These are phyloP conservation scores for Camelus dromedarius DNA, from an alignment of 2,113 vertebrate genomes.

Conservation along the genomic window DNA sequence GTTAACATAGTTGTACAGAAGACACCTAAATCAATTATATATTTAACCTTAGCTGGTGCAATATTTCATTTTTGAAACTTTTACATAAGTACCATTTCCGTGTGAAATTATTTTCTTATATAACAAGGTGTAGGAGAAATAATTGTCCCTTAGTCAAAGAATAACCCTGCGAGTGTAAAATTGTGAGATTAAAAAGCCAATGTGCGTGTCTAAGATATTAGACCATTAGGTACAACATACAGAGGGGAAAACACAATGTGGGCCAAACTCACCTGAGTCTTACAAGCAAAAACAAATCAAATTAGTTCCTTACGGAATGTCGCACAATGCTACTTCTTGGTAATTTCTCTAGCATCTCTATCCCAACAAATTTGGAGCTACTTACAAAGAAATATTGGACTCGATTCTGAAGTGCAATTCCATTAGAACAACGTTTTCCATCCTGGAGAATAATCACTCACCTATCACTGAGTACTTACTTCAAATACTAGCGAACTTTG, in stretches of 20 bases:
- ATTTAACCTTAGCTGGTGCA: conserved; percentile 59
- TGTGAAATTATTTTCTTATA: conserved; percentile 65
- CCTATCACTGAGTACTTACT: background rate
- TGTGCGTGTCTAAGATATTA: background rate
- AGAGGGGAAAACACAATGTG: background rate
- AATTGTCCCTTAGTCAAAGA: conserved; percentile 56
- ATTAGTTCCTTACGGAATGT: background rate
- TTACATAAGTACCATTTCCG: conserved; percentile 50
- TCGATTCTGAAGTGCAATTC: background rate
- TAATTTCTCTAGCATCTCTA: conserved; percentile 57
- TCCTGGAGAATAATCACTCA: background rate
- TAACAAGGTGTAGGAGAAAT: conserved; percentile 50
- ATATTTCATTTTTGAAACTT: conserved; percentile 62
- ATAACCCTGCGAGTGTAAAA: conserved; percentile 50
- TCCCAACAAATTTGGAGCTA: conserved; percentile 1
- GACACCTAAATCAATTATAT: conserved; percentile 66
- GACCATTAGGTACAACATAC: background rate
- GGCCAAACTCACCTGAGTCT: conserved; percentile 28
- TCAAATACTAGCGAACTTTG: background rate
- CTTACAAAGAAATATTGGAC: conserved; percentile 19
- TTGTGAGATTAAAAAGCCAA: conserved; percentile 61
- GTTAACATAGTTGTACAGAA: conserved; percentile 60
- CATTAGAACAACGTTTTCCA: background rate
- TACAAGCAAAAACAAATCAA: conserved; percentile 54
- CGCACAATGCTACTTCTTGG: background rate